A percentile compares a stretch with the other conserved stretches of the same genome.
These are phyloP conservation scores for Rhodinocichla rosea DNA, from an alignment of 2,113 vertebrate species.

Conservation along the genomic window DNA sequence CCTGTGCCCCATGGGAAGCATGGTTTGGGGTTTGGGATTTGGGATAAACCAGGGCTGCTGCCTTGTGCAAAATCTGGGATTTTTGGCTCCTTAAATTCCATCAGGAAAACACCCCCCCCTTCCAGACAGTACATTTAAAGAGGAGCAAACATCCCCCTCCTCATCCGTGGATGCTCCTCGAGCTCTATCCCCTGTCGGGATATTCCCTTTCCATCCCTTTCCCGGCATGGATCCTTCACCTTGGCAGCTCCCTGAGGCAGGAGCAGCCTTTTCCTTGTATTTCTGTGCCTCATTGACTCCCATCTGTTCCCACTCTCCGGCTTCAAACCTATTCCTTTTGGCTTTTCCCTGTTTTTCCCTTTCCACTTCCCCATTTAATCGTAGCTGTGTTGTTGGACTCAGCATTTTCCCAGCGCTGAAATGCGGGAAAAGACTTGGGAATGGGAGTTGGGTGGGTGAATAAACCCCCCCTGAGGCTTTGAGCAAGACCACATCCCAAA, in stretches of 20 bases:
- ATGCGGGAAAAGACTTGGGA: neutral
- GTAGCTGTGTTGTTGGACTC: neutral
- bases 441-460: neutral
- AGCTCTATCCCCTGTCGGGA: fast-evolving
- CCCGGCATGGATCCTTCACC: neutral
- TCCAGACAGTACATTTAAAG: neutral
- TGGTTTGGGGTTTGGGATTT: neutral
- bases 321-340: neutral
- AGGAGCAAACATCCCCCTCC: neutral
- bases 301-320: neutral
- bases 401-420: neutral
- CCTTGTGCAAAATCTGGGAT: neutral
- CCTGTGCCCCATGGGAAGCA: fast-evolving
- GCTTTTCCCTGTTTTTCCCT: neutral
- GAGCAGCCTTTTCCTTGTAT: neutral
- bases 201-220: neutral
- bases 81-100: neutral
- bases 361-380: neutral
- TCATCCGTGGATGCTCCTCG: neutral
- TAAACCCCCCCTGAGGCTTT: neutral
- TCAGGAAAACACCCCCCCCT: neutral
- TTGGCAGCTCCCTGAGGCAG: conserved; percentile 25
- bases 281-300: conserved; percentile 12
- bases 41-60: neutral
- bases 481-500: neutral